phyloP scores from a whole-genome alignment of 1,140 invertebrate species.

The Musca vetustissima region DNA sequence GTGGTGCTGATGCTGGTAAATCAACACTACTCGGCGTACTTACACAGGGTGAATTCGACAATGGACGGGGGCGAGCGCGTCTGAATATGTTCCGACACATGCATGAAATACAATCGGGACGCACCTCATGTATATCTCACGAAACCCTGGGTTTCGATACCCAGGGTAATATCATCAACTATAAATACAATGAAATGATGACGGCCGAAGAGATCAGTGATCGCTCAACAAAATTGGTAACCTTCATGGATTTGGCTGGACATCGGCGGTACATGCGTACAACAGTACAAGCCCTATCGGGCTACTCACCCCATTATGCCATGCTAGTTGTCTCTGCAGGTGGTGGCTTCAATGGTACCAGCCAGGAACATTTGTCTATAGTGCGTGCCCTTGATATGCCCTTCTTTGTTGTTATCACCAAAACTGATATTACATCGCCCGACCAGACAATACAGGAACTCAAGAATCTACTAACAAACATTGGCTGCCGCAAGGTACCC shows the following conservation, averaged over 20 bases:
- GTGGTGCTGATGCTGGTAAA: conserved; percentile 91
- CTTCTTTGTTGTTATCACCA: conserved; percentile 88
- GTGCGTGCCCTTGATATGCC: conserved; percentile 84
- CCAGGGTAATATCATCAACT: conserved; percentile 72
- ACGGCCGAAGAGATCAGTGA: conserved; percentile 95
- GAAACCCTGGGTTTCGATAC: conserved; percentile 95
- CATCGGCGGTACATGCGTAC: conserved; percentile 95
- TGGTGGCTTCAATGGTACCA: conserved; percentile 67
- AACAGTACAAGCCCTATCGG: conserved; percentile 90
- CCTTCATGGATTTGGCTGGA: conserved; percentile 94
- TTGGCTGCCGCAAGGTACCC: conserved; percentile 70
- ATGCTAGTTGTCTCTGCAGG: conserved; percentile 79
- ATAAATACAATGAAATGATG: conserved; percentile 87
- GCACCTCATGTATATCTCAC: conserved; percentile 94
- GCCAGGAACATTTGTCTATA: conserved; percentile 82
- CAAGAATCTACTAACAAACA: conserved; percentile 63
- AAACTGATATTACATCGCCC: conserved; percentile 76
- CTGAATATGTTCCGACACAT: conserved; percentile 95
- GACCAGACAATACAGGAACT: conserved; percentile 65
- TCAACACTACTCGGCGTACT: conserved; percentile 91
- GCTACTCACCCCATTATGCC: conserved; percentile 93
- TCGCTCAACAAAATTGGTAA: conserved; percentile 85
- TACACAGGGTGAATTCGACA: conserved; percentile 93
- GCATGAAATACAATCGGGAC: conserved; percentile 94
- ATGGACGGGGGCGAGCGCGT: conserved; percentile 90